Percentiles rank a stretch among this genome's conserved stretches.
Evolutionary conservation across 1,140 invertebrate species (phyloP).

Genomic region (Drosophila nigrodunni): DNA sequence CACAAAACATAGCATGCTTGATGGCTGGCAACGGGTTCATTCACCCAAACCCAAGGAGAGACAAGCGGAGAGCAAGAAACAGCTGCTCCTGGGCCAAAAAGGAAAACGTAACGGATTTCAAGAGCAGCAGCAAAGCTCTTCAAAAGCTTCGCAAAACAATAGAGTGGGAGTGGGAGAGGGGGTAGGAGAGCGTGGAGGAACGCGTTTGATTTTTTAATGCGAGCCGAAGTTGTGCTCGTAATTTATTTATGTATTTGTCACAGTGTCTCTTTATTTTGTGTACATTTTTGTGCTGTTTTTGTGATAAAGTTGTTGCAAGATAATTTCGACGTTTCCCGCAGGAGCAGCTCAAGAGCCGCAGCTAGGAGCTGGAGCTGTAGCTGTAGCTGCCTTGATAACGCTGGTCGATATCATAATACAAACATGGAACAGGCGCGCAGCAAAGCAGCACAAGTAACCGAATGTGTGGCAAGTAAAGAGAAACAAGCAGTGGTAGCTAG

Average conservation of each 20-base stretch:
- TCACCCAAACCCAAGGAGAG: slow-evolving; percentile 63
- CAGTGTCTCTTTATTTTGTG: slow-evolving; percentile 45
- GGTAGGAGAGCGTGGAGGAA: not conserved
- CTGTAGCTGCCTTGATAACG: slow-evolving; percentile 57
- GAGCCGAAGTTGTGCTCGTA: slow-evolving; percentile 43
- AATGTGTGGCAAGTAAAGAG: slow-evolving; percentile 24
- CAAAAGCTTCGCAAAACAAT: slow-evolving; percentile 48
- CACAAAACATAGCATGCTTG: slow-evolving; percentile 37
- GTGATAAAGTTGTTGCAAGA: slow-evolving; percentile 78
- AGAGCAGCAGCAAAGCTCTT: slow-evolving; percentile 63
- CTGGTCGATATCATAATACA: slow-evolving; percentile 81
- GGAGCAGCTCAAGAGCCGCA: slow-evolving; percentile 19
- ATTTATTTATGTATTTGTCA: slow-evolving; percentile 80
- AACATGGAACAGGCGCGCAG: slow-evolving; percentile 78
- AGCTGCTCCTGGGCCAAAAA: slow-evolving; percentile 63
- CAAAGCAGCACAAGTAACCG: slow-evolving; percentile 41
- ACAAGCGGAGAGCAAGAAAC: slow-evolving; percentile 40
- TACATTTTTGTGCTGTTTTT: too few species aligned
- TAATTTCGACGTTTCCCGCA: slow-evolving; percentile 62
- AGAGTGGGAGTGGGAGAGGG: not conserved
- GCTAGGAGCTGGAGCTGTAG: not conserved
- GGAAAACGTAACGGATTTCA: slow-evolving; percentile 53
- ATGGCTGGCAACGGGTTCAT: slow-evolving; percentile 52
- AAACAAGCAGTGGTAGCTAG: not conserved
- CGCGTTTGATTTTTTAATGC: slow-evolving; percentile 35